Evolutionary conservation across 92 coral and sea anemone species (phyloP).

Genomic region (Virgularia gustaviana): DNA sequence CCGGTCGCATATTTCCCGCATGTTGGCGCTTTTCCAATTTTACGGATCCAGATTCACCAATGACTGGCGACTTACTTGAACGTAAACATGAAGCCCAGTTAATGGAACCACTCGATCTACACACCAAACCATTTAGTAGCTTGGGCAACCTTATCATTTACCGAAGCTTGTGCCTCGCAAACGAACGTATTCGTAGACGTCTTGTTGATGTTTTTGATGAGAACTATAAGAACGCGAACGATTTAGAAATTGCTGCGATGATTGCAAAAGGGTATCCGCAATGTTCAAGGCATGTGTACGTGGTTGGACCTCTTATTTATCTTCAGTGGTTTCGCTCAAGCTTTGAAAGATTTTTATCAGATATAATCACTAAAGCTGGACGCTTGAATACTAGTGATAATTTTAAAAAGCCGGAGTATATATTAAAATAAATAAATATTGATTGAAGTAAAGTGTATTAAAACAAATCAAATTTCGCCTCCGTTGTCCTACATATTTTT

Average conservation of each 20-base stretch:
- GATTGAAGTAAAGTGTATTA: too few species aligned
- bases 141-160: background rate
- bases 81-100: background rate
- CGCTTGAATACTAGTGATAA: constrained; percentile 7
- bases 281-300: background rate
- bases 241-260: background rate
- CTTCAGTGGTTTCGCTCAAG: constrained; percentile 4
- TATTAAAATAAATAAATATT: too few species aligned
- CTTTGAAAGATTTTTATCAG: background rate
- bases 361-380: constrained; percentile 5
- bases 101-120: background rate
- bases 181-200: background rate
- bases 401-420: background rate
- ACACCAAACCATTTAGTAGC: background rate
- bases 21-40: background rate
- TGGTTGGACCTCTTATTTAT: background rate
- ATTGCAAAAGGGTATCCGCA: too few species aligned
- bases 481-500: too few species aligned
- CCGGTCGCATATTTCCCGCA: background rate
- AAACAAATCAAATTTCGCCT: too few species aligned
- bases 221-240: background rate
- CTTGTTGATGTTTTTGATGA: background rate
- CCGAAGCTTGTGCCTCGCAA: background rate
- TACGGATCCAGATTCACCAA: background rate
- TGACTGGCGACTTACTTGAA: background rate